Evolutionary conservation across 1,140 invertebrate genomes (phyloP), one percentile per base, ranked within the genome.

Genomic region (Scaptomyza hsui): DNA sequence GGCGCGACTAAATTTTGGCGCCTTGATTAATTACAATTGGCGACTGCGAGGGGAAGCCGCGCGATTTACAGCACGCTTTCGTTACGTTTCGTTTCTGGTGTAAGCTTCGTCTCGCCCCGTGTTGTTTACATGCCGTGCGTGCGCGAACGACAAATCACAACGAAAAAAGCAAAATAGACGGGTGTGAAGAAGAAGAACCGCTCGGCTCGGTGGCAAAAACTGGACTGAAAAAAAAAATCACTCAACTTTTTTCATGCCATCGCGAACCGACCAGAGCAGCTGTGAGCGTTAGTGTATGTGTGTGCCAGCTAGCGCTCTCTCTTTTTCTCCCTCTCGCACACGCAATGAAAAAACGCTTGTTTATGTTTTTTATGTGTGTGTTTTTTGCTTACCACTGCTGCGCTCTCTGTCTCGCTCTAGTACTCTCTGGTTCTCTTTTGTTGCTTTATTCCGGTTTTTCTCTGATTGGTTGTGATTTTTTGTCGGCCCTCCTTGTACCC

Each of bases 351-450:
- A 82, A 83, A 83, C 49, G 72, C 81, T 81, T 85, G 81, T 85
- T 86, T 85, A 86, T 86, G 81, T 85, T 85, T 85, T 85, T 85
- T 85, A 85, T 86, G 68, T 65, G 62, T 80, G 77, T 47, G 61
- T 61, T 82, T 81, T 79, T 72, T 71, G 63, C 69, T 44, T 41
- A 35, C 37, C 55, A 63, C 67, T 61, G 35, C 44, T 52, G 52
- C 24, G 26, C 37, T 59, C 72, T 74, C 47, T 39, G 26, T 69
- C 56, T 47, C 48, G 15, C 44, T 37, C 53, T 57, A 39, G 29
- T 26, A 51, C 60, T 82, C 72, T 75, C 74, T 45, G 21, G 5
- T 24, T 12, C 49, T 60, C 75, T 57, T 67, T 62, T 16, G 5
- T 12, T 44, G 19, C 44, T 68, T 67, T 35, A 85, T 83, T 83